Conservation (phyloP, 2,888 invertebrate genomes). For the Melanotus villosus region DNA sequence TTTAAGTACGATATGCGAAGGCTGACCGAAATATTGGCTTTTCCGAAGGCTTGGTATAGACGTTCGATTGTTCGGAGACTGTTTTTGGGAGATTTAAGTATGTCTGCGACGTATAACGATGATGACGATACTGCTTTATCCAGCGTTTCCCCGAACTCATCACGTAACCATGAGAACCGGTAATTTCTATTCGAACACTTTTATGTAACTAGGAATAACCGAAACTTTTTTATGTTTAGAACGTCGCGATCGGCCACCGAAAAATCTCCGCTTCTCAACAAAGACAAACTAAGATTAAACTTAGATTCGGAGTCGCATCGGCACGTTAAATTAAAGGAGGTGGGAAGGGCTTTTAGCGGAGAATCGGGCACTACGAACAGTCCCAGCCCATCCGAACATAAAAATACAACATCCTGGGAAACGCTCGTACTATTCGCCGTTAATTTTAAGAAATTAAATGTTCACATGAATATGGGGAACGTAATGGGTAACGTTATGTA, state of each 20-base stretch:
- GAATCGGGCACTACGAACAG: constrained; percentile 70
- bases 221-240: no score
- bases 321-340: constrained; percentile 70
- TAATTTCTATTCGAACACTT: constrained; percentile 6
- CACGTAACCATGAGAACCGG: constrained; percentile 47
- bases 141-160: constrained; percentile 44
- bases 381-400: constrained; percentile 74
- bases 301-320: constrained; percentile 71
- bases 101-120: constrained; percentile 65
- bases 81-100: constrained; percentile 93
- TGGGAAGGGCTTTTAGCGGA: constrained; percentile 73
- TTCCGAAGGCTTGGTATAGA: constrained; percentile 99
- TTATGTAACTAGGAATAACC: no score
- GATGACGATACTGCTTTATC: constrained; percentile 57
- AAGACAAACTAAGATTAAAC: constrained; percentile 73
- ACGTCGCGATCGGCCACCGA: constrained; percentile 53
- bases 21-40: constrained; percentile 95
- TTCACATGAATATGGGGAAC: constrained; percentile 99
- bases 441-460: constrained; percentile 95
- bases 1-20: constrained; percentile 99
- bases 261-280: constrained; percentile 64
- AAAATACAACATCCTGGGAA: constrained; percentile 89
- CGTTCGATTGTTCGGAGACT: constrained; percentile 92
- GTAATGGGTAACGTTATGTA: constrained; percentile 98
- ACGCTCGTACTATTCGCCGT: constrained; percentile 96